Conservation (phyloP, 2,113 vertebrate genomes). For the Ursus arctos region DNA sequence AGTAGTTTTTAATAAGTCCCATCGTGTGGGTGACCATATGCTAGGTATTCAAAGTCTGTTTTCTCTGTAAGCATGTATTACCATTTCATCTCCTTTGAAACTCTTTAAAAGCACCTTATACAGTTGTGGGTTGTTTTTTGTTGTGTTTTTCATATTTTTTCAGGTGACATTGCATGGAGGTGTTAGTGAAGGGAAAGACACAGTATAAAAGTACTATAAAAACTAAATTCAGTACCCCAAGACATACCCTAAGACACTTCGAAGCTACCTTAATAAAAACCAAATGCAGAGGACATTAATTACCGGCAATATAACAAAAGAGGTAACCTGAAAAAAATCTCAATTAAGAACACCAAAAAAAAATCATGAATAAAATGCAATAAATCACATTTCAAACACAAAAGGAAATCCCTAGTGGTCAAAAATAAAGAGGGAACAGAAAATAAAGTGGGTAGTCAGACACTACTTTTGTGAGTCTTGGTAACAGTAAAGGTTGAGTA, state of each 20-base stretch:
- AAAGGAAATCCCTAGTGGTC: not conserved
- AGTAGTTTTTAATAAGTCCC: slow-evolving; percentile 31
- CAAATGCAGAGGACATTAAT: not conserved
- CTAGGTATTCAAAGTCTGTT: not conserved
- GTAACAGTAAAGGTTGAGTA: not conserved
- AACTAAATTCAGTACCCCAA: not conserved
- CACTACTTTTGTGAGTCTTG: not conserved
- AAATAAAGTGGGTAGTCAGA: not conserved
- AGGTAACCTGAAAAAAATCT: not conserved
- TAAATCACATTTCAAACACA: not conserved
- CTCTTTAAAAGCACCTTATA: not conserved
- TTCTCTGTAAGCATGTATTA: not conserved
- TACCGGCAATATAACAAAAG: not conserved
- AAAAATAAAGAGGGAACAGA: not conserved
- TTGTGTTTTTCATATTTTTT: not conserved
- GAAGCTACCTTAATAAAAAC: not conserved
- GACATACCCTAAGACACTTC: not conserved
- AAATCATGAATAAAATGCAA: not conserved
- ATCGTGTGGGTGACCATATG: not conserved
- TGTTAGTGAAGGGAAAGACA: not conserved
- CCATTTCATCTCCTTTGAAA: slow-evolving; percentile 36
- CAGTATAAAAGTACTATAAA: not conserved
- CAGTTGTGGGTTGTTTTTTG: not conserved
- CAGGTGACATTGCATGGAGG: not conserved
- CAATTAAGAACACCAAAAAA: not conserved